Evolutionary conservation across 2,888 invertebrate genomes (phyloP).

Genomic region (Aelia acuminata): DNA sequence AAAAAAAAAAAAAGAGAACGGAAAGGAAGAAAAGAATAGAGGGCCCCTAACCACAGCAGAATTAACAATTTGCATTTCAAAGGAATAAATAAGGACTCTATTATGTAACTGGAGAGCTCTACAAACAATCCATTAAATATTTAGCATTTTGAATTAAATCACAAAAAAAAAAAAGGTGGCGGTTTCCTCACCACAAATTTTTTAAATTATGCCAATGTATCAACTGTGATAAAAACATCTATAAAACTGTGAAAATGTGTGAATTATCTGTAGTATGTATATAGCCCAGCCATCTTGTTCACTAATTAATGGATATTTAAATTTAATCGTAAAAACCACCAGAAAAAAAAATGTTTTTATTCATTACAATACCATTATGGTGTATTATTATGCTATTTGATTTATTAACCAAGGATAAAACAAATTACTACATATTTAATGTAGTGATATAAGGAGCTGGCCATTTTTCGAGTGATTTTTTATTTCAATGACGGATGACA

Average conservation of each 20-base stretch:
- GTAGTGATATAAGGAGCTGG: too few relatives aligned
- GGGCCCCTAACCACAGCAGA: constrained; percentile 4
- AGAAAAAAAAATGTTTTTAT: too few relatives aligned
- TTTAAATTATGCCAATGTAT: background rate
- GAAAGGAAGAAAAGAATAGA: background rate
- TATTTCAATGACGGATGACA: too few relatives aligned
- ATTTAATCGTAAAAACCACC: too few relatives aligned
- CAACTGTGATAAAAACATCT: background rate
- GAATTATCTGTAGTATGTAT: too few relatives aligned
- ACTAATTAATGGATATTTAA: too few relatives aligned
- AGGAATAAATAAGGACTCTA: constrained; percentile 44
- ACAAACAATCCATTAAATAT: constrained; percentile 40
- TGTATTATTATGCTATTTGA: too few relatives aligned
- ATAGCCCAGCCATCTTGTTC: too few relatives aligned
- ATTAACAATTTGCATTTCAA: constrained; percentile 50
- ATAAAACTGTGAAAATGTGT: background rate
- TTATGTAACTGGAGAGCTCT: constrained; percentile 37
- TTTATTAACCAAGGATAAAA: too few relatives aligned
- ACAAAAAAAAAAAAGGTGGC: constrained; percentile 39
- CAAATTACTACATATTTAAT: too few relatives aligned
- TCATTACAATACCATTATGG: too few relatives aligned
- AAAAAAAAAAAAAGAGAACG: background rate
- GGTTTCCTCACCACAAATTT: constrained; percentile 3
- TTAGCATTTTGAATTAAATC: constrained; percentile 44
- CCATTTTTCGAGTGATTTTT: too few relatives aligned